Base-by-base conservation (phyloP, 1,140 invertebrate genomes). In the Tetragonula clypearis region DNA sequence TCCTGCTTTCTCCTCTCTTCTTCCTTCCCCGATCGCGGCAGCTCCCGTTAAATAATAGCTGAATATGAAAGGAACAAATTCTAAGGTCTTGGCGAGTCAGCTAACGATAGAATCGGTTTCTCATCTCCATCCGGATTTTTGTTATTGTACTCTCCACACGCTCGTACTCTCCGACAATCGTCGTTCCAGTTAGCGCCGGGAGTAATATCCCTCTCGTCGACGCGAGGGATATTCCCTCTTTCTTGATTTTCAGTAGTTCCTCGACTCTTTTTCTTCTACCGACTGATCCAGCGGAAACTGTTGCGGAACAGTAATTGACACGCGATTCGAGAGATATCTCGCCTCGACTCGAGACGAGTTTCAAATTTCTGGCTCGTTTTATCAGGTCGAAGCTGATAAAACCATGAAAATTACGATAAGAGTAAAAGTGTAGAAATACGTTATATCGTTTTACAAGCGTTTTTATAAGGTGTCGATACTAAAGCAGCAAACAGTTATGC, bases 31-130 rank as follows among this genome's bases (percentile, higher is more conserved):
- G 19, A 62, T 5, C 26, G 11, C 2, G 41, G 41, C 17, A 9
- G 35, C 11, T 69, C n/a, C 73, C 65, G 53, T 83, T 65, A 83
- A 83, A 83, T 83, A 77, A 83, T 69, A 56, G 62, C 56, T 30
- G 71, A 53, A 82, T 82, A 75, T 82, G 80, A 82, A 82, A 75
- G 71, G 53, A 82, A 82, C 55, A 82, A 58, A 26, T 23, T 15
- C 35, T n/a, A 11, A 41, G 69, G 41, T 65, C 41, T 82, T 8
- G 30, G n/a, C 56, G 72, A 66, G 49, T 23, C 71, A 11, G 41
- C 49, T 49, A 55, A 26, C 58, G 58, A 65, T 77, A 78, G 60
- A 71, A 69, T 78, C 74, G n/a, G 23, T 41, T 53, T 21, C 69
- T n/a, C 21, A 8, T 72, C 49, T 55, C 8, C 21, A 35, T 35